phyloP scores from a whole-genome alignment of 2,888 invertebrate genomes.

The Ptilodon capucinus region DNA sequence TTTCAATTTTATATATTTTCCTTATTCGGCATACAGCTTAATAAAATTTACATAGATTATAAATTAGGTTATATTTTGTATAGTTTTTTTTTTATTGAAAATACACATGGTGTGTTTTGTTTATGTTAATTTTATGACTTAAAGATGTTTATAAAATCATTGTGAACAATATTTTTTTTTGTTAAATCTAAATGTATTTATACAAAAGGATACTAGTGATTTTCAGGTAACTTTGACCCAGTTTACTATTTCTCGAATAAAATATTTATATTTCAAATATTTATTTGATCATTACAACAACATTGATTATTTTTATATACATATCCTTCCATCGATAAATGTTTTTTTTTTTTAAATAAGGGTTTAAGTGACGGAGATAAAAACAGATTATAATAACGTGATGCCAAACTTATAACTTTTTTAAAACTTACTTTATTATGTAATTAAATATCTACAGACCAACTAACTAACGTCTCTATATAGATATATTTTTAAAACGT shows the following conservation, averaged over 20 bases:
- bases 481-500: conserved; percentile 33
- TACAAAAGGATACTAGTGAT: no score
- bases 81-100: not conserved
- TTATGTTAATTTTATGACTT: not conserved
- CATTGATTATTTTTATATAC: no score
- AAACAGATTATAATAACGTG: no score
- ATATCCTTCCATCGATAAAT: no score
- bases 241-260: no score
- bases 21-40: not conserved
- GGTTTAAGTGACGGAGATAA: no score
- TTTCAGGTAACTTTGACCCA: no score
- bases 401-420: no score
- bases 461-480: conserved; percentile 23
- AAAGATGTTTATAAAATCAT: not conserved
- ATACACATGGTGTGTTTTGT: not conserved
- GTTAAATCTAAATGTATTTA: not conserved
- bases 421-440: no score
- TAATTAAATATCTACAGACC: conserved; percentile 12
- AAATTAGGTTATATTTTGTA: not conserved
- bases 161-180: not conserved
- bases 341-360: no score
- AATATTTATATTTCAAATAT: no score
- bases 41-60: not conserved
- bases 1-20: not conserved
- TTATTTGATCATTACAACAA: no score